Conservation (phyloP, 2,888 invertebrate genomes). For the Drosophila testacea region DNA sequence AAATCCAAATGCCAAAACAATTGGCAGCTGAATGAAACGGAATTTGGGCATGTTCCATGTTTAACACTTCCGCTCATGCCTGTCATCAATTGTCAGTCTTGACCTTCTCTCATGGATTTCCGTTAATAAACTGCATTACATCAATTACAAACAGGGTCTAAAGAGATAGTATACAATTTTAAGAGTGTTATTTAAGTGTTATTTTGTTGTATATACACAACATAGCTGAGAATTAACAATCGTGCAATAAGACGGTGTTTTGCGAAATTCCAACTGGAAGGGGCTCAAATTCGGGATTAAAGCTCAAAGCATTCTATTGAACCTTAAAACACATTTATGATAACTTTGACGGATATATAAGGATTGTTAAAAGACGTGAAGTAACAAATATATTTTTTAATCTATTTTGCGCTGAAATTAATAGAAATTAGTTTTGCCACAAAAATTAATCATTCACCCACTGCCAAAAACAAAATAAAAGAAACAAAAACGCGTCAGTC, state of each 20-base stretch:
- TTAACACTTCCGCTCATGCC: slow-evolving; percentile 50
- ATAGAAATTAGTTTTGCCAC: slow-evolving; percentile 74
- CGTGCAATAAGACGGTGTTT: no score
- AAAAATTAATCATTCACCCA: slow-evolving; percentile 77
- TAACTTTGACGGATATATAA: background rate
- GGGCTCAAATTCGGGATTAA: no score
- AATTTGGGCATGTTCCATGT: slow-evolving; percentile 45
- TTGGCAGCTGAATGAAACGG: slow-evolving; percentile 54
- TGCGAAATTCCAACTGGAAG: no score
- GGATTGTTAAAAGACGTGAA: background rate
- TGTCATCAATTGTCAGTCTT: slow-evolving; percentile 63
- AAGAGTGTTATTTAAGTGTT: background rate
- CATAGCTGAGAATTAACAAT: no score
- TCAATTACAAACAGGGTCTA: slow-evolving; percentile 11
- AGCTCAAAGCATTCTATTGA: no score
- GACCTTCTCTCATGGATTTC: slow-evolving; percentile 48
- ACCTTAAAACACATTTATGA: no score
- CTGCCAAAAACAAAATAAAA: slow-evolving; percentile 13
- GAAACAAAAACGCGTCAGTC: slow-evolving; percentile 31
- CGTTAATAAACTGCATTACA: slow-evolving; percentile 33
- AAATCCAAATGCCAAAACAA: slow-evolving; percentile 33
- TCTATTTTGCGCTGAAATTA: slow-evolving; percentile 53
- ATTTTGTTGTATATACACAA: no score
- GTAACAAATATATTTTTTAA: slow-evolving; percentile 22
- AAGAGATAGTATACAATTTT: no score